Conservation (phyloP, 2,888 invertebrate genomes). For the Lampropteryx suffumata region DNA sequence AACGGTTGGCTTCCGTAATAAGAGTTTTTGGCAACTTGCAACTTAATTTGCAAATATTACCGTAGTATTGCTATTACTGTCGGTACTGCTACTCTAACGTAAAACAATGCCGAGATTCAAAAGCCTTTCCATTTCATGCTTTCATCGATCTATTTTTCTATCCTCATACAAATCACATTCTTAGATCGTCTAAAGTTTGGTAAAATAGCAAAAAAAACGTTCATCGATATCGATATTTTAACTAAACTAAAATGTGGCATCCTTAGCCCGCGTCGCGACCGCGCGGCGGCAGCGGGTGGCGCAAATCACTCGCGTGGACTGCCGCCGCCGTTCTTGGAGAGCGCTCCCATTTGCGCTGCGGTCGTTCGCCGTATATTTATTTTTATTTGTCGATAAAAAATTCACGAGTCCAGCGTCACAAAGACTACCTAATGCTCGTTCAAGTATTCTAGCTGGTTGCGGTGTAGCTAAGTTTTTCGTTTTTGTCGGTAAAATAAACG, state of each 20-base stretch:
- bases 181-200: too few relatives aligned
- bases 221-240: conserved; percentile 21
- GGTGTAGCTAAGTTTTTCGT: conserved; percentile 16
- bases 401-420: conserved; percentile 36
- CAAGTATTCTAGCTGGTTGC: conserved; percentile 30
- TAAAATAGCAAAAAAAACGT: background rate
- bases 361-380: conserved; percentile 53
- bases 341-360: conserved; percentile 55
- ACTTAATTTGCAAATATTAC: too few relatives aligned
- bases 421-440: conserved; percentile 36
- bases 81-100: too few relatives aligned
- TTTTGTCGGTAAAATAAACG: conserved; percentile 4
- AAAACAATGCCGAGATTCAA: too few relatives aligned
- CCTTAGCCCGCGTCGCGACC: conserved; percentile 70
- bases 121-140: too few relatives aligned
- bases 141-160: too few relatives aligned
- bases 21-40: too few relatives aligned
- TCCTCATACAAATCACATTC: too few relatives aligned
- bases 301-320: conserved; percentile 82
- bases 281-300: conserved; percentile 72
- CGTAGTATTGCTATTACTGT: too few relatives aligned
- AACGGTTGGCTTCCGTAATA: too few relatives aligned
- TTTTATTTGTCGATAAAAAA: conserved; percentile 66
- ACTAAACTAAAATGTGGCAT: conserved; percentile 41
- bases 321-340: conserved; percentile 79